These are phyloP conservation scores for Allolobophora icterica DNA, from an alignment of 2,888 invertebrate genomes.

Conservation along the genomic window DNA sequence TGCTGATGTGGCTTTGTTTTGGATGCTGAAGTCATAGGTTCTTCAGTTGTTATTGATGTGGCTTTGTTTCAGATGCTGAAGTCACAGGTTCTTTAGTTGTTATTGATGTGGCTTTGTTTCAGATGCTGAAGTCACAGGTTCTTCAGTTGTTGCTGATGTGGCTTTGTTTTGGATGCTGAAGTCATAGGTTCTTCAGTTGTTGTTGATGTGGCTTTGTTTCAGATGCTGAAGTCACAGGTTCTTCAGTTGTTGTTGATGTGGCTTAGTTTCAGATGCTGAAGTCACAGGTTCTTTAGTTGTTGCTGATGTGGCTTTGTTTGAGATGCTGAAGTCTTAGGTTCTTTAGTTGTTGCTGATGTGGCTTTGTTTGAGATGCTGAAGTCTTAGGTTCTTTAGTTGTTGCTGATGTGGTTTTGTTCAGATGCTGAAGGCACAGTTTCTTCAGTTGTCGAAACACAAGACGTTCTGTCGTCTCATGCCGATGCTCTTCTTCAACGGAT, in stretches of 20 bases:
- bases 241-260: too few relatives aligned
- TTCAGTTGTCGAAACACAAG: constrained; percentile 56
- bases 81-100: not conserved
- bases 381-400: not conserved
- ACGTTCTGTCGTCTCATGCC: constrained; percentile 61
- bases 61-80: too few relatives aligned
- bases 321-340: too few relatives aligned
- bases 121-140: too few relatives aligned
- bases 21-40: too few relatives aligned
- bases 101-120: not conserved
- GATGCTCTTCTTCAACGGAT: constrained; percentile 61
- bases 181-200: not conserved
- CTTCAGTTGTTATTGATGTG: too few relatives aligned
- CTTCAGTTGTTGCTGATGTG: too few relatives aligned
- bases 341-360: too few relatives aligned
- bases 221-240: too few relatives aligned
- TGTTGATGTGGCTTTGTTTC: not conserved
- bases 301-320: not conserved
- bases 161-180: too few relatives aligned
- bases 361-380: too few relatives aligned
- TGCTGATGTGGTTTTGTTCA: constrained; percentile 39
- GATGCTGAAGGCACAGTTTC: constrained; percentile 58
- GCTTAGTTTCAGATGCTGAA: too few relatives aligned
- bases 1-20: not conserved
- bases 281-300: not conserved